Percentiles rank a stretch among this genome's conserved stretches.
phyloP scores from a whole-genome alignment of 2,888 invertebrate genomes.

The Nesidiocoris tenuis region DNA sequence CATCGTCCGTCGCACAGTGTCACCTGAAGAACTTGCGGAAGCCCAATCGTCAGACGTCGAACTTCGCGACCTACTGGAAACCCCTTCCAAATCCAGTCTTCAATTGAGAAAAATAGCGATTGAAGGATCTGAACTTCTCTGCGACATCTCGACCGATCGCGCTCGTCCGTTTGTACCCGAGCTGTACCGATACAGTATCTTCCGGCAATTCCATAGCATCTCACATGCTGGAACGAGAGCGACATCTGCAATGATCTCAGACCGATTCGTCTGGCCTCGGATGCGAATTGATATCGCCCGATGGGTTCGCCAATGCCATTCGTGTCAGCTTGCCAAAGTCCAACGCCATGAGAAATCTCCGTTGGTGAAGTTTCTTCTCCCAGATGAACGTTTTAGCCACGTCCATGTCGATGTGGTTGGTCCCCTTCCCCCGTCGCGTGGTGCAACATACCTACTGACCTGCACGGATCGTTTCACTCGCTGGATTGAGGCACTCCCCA shows the following conservation, averaged over 20 bases:
- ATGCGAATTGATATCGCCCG: constrained; percentile 16
- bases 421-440: constrained; percentile 7
- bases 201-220: constrained; percentile 21
- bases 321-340: constrained; percentile 54
- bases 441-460: constrained; percentile 5
- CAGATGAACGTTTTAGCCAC: constrained; percentile 2
- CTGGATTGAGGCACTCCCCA: constrained; percentile 30
- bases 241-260: constrained; percentile 10
- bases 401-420: constrained; percentile 17
- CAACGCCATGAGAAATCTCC: constrained; percentile 22
- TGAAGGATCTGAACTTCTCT: neutral
- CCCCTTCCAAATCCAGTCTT: neutral
- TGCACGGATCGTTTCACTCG: constrained; percentile 15
- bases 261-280: constrained; percentile 24
- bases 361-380: constrained; percentile 1
- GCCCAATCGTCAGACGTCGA: neutral
- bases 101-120: neutral
- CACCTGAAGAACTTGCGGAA: neutral
- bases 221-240: constrained; percentile 6
- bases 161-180: constrained; percentile 25
- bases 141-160: constrained; percentile 17
- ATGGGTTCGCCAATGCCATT: constrained; percentile 21
- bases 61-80: neutral
- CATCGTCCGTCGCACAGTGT: constrained; percentile 8
- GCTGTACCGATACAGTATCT: constrained; percentile 1